These are phyloP conservation scores for Malurus alboscapulatus DNA, from an alignment of 2,113 vertebrate species.

Conservation along the genomic window DNA sequence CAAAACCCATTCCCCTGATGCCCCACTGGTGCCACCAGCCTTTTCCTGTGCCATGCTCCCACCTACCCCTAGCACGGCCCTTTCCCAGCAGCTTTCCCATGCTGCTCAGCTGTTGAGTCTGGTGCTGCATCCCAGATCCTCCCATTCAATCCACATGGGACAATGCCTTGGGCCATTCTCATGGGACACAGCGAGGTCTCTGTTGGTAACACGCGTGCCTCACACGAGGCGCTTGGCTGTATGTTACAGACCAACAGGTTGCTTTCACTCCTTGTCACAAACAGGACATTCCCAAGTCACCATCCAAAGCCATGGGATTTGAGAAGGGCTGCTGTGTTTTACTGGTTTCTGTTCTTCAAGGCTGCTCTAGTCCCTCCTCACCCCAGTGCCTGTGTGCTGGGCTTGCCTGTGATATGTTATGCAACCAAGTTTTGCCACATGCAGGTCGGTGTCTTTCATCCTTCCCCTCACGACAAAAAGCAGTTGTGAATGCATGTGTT, in stretches of 20 bases:
- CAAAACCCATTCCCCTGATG: not conserved
- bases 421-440: accelerated
- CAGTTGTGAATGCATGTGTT: no score
- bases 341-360: not conserved
- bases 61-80: no score
- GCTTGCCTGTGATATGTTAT: not conserved
- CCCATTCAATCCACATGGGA: not conserved
- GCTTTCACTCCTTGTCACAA: not conserved
- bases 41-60: accelerated
- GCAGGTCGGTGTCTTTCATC: not conserved
- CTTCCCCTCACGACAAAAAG: not conserved
- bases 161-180: not conserved
- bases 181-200: not conserved
- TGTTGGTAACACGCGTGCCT: not conserved
- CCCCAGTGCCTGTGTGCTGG: not conserved
- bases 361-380: not conserved
- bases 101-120: not conserved
- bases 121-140: not conserved
- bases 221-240: not conserved
- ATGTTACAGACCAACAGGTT: not conserved
- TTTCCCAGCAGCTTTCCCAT: no score
- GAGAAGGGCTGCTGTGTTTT: not conserved
- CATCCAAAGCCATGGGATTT: not conserved
- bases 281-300: not conserved
- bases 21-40: not conserved